Percentiles rank a stretch among this genome's conserved stretches.
Evolutionary conservation across 2,113 vertebrate genomes (phyloP).

Genomic region (Amazona guildingii): DNA sequence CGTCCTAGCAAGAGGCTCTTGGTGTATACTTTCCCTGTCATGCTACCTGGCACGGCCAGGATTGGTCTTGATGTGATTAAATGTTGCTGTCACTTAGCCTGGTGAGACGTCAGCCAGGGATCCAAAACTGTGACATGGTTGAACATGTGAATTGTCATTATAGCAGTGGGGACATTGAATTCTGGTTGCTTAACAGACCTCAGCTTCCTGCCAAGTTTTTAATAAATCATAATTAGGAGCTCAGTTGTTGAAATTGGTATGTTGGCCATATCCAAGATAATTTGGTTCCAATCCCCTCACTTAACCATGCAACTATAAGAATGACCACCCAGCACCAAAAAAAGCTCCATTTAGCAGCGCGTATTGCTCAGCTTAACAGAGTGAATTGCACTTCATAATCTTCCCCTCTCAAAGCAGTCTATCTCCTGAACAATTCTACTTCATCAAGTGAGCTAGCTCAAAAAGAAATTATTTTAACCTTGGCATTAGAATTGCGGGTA

Average conservation of each 20-base stretch:
- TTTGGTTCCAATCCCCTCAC: not conserved
- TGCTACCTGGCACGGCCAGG: not conserved
- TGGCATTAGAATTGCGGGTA: not conserved
- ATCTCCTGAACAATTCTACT: slow-evolving; percentile 37
- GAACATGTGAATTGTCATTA: not conserved
- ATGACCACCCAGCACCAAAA: slow-evolving; percentile 43
- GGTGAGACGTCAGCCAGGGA: not conserved
- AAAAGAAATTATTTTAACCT: slow-evolving; percentile 28
- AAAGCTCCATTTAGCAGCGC: slow-evolving; percentile 21
- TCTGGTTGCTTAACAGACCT: not conserved
- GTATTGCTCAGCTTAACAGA: slow-evolving; percentile 30
- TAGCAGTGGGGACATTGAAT: not conserved
- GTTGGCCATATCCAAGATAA: not conserved
- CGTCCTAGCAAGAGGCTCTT: rapidly evolving
- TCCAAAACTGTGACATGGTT: not conserved
- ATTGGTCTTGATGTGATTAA: not conserved
- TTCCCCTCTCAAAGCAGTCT: not conserved
- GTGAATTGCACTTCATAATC: slow-evolving; percentile 41
- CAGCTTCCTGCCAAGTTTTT: slow-evolving; percentile 8
- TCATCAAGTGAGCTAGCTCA: slow-evolving; percentile 23
- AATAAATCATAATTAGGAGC: slow-evolving; percentile 37
- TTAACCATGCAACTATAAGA: not conserved
- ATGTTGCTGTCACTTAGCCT: not conserved
- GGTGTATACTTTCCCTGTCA: not conserved
- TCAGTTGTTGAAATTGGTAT: not conserved